These are phyloP conservation scores for Phoebastria nigripes DNA, from an alignment of 2,797 vertebrate species.

Conservation along the genomic window DNA sequence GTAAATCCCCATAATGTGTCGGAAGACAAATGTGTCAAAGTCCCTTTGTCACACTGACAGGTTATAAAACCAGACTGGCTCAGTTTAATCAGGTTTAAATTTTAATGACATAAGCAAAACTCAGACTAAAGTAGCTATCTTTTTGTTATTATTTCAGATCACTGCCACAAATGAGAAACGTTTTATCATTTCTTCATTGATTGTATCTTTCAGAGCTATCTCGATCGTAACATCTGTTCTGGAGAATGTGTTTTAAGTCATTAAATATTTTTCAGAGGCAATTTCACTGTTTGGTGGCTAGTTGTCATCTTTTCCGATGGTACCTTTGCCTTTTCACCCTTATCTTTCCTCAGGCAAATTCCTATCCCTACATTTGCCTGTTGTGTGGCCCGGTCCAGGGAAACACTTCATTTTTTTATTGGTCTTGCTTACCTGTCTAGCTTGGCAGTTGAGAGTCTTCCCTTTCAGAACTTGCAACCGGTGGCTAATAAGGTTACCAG, in stretches of 20 bases:
- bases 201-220: background rate
- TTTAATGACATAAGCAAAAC: slow-evolving; percentile 64
- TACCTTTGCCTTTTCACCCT: background rate
- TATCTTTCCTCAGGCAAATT: accelerated
- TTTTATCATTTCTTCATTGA: slow-evolving; percentile 22
- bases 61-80: slow-evolving; percentile 55
- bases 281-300: background rate
- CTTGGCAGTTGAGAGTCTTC: background rate
- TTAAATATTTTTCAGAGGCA: background rate
- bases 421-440: background rate
- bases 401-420: background rate
- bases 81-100: slow-evolving; percentile 59
- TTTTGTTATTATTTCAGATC: slow-evolving; percentile 40
- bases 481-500: background rate
- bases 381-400: background rate
- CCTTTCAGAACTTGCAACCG: background rate
- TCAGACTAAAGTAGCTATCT: background rate
- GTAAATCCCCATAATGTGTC: slow-evolving; percentile 47
- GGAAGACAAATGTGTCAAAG: slow-evolving; percentile 60
- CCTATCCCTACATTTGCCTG: background rate
- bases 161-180: background rate
- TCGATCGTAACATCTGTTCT: background rate
- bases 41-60: slow-evolving; percentile 53
- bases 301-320: background rate
- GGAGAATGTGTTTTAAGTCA: background rate